phyloP scores from a whole-genome alignment of 2,888 invertebrate genomes.

The Drosophila mercatorum region DNA sequence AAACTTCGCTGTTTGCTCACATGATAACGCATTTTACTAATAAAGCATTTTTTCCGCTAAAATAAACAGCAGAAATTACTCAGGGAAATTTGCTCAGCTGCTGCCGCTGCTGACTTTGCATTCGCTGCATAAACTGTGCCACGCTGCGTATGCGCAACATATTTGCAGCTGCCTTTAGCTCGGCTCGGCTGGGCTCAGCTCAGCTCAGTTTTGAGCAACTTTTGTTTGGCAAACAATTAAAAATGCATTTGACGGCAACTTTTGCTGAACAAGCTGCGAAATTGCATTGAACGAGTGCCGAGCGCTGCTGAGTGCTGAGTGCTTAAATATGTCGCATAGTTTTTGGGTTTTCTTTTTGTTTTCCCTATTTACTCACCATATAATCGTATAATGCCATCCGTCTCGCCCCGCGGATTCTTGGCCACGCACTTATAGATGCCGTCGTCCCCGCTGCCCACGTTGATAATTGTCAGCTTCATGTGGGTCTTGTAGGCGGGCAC shows the following conservation, averaged over 20 bases:
- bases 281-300: constrained; percentile 12
- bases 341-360: not conserved
- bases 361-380: constrained; percentile 89
- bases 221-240: constrained; percentile 51
- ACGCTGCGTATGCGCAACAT: constrained; percentile 45
- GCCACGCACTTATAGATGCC: constrained; percentile 93
- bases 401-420: constrained; percentile 95
- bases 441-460: constrained; percentile 92
- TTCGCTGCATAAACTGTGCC: constrained; percentile 1
- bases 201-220: constrained; percentile 15
- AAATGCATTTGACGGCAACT: constrained; percentile 55
- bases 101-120: constrained; percentile 32
- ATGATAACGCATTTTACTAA: constrained; percentile 17
- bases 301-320: constrained; percentile 32
- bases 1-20: constrained; percentile 1
- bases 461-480: constrained; percentile 92
- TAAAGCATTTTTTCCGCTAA: constrained; percentile 10
- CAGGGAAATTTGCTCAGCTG: constrained; percentile 9
- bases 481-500: constrained; percentile 92
- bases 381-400: constrained; percentile 94
- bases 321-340: constrained; percentile 31
- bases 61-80: constrained; percentile 11
- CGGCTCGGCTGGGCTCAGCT: not conserved
- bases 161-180: constrained; percentile 16
- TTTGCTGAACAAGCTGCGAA: constrained; percentile 35